Evolutionary conservation across 2,888 invertebrate species (phyloP).

Genomic region (Crossocerus cetratus): DNA sequence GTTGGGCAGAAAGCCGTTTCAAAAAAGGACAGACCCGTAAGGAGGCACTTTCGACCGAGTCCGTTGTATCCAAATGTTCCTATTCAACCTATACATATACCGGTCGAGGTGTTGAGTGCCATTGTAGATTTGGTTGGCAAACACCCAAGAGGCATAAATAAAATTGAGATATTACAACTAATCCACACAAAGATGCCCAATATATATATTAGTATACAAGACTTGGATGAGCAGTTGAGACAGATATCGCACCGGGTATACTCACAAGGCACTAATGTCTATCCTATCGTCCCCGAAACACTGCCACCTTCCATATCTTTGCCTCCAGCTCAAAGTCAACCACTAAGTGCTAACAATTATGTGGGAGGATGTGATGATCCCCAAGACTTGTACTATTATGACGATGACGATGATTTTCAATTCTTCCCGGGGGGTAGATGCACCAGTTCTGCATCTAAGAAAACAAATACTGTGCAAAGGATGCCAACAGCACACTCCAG

Average conservation of each 20-base stretch:
- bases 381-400: neutral
- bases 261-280: constrained; percentile 28
- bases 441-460: neutral
- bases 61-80: constrained; percentile 24
- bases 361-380: constrained; percentile 31
- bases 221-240: constrained; percentile 51
- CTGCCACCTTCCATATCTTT: no score
- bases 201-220: constrained; percentile 22
- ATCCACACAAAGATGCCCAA: constrained; percentile 7
- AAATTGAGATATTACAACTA: constrained; percentile 14
- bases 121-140: constrained; percentile 40
- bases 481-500: constrained; percentile 17
- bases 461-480: neutral
- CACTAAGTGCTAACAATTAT: neutral
- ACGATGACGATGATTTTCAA: neutral
- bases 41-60: constrained; percentile 28
- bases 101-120: constrained; percentile 26
- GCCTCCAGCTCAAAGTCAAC: neutral
- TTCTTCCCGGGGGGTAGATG: neutral
- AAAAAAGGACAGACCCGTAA: neutral
- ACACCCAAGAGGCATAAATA: constrained; percentile 45
- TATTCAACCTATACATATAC: constrained; percentile 23
- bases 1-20: constrained; percentile 49
- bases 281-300: neutral
- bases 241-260: constrained; percentile 46